phyloP scores from a whole-genome alignment of 2,113 vertebrate genomes.

The Hippocampus abdominalis region DNA sequence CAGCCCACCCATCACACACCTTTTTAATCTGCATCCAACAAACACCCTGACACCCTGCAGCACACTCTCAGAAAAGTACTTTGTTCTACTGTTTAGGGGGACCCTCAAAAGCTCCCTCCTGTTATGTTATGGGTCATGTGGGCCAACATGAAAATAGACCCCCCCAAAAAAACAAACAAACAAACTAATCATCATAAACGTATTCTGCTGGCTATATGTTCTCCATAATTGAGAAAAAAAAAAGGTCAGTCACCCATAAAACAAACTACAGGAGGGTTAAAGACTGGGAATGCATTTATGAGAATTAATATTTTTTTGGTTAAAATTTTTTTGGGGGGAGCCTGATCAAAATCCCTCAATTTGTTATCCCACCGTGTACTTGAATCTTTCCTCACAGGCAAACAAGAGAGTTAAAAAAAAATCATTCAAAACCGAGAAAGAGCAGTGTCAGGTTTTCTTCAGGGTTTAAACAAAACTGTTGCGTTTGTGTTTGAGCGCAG shows the following conservation, averaged over 20 bases:
- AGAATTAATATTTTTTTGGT: not conserved
- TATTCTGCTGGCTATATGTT: not conserved
- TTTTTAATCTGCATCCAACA: conserved; percentile 32
- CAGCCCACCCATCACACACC: conserved; percentile 45
- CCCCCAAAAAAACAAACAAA: no score
- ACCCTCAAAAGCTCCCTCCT: not conserved
- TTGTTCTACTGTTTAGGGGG: not conserved
- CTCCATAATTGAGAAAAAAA: not conserved
- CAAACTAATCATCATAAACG: no score
- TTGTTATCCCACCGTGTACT: conserved; percentile 22
- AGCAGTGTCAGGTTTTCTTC: conserved; percentile 15
- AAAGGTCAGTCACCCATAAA: not conserved
- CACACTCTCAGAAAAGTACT: not conserved
- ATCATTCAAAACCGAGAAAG: conserved; percentile 9
- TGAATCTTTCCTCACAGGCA: conserved; percentile 16
- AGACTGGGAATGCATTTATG: not conserved
- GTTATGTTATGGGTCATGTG: not conserved
- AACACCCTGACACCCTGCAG: conserved; percentile 21
- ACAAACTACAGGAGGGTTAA: not conserved
- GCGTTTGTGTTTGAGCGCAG: not conserved
- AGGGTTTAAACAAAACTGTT: not conserved
- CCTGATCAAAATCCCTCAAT: not conserved
- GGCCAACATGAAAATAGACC: not conserved
- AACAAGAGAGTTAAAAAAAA: conserved; percentile 7
- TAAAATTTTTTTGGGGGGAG: not conserved